phyloP scores from a whole-genome alignment of 2,888 invertebrate genomes.

The Sarcophaga variegata region DNA sequence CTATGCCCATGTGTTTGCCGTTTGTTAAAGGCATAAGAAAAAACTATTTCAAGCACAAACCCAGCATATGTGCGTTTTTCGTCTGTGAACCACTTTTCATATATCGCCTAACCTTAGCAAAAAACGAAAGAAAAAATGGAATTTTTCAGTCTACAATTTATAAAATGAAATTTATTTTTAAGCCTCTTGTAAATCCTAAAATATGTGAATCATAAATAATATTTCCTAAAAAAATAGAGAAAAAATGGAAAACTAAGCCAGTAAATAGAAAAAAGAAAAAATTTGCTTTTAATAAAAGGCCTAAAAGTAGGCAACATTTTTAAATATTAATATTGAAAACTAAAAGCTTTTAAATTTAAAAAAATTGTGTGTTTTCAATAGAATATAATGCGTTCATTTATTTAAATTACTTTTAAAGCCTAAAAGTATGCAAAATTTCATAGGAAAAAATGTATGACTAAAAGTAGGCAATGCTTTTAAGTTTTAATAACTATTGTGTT shows the following conservation, averaged over 20 bases:
- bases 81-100: not conserved
- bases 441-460: no score
- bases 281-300: not conserved
- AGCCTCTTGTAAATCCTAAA: slow-evolving; percentile 9
- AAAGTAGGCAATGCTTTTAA: no score
- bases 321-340: not conserved
- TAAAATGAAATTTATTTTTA: slow-evolving; percentile 36
- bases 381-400: no score
- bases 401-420: no score
- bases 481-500: no score
- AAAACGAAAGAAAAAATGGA: no score
- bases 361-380: no score
- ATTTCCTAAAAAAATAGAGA: not conserved
- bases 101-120: no score
- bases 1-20: slow-evolving; percentile 8
- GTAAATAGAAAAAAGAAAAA: not conserved
- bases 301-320: not conserved
- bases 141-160: slow-evolving; percentile 1
- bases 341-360: no score
- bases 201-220: slow-evolving; percentile 30
- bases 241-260: not conserved
- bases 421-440: no score
- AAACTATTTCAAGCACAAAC: slow-evolving; percentile 2
- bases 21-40: not conserved
- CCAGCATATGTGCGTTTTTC: not conserved